Evolutionary conservation across 2,113 vertebrate species (phyloP), one percentile per base, ranked within the genome.

Genomic region (Prochilodus magdalenae): DNA sequence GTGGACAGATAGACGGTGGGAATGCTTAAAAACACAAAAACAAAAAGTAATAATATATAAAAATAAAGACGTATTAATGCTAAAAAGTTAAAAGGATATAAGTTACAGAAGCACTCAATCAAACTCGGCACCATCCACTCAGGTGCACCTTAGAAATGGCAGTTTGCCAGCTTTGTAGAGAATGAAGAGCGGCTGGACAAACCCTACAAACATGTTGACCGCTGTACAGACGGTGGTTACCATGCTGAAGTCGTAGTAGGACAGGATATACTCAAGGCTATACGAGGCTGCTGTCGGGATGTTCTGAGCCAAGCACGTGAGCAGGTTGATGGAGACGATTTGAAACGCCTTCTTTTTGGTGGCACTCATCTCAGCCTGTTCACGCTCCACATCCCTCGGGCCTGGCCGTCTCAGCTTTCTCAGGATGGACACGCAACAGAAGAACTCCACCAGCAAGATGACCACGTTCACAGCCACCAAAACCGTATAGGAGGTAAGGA

Each of bases 111-210:
- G 3, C 6, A 6, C 6, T 36, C 6, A 6, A 36, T 6, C 33
- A 36, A 36, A 2, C 3, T 6, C 0, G 2, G 0, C 3, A 53
- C 2, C 1, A 53, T 2, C 20, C 1, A 16, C 3, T 53, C 51
- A 53, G 51, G 51, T 18, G 6, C 55, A 59, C 6, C 6, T 33
- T n/a, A 59, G 6, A 8, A 7, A n/a, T 3, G 20, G 11, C 3
- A 70, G 66, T 57, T 70, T 79, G 18, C 65, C 66, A 44, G 77
- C 77, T 79, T 29, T 57, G 67, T n/a, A 53, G 15, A 79, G 77
- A 33, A 71, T 16, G 55, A 53, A 71, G 12, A 69, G 22, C 0
- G 77, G 30, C n/a, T 29, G 53, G 16, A 79, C 22, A 20, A 20
- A 55, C 4, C 55, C 55, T 59, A 7, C 55, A 6, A 59, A 59